Conservation (phyloP, 2,113 vertebrate genomes). For the Procavia capensis region DNA sequence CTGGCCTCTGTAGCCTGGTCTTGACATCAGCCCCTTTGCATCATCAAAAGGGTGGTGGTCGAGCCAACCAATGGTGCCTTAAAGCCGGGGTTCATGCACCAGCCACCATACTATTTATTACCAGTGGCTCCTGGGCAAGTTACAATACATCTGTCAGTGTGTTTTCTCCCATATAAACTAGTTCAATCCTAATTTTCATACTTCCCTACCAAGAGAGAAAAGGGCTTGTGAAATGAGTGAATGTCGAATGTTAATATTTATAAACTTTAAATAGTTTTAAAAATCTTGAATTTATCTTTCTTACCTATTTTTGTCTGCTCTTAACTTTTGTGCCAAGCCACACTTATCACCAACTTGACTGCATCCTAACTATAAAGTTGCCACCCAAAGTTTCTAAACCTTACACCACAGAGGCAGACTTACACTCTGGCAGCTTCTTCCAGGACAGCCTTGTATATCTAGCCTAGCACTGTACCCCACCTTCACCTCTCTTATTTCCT, state of each 20-base stretch:
- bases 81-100: not conserved
- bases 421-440: not conserved
- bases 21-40: not conserved
- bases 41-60: not conserved
- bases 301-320: not conserved
- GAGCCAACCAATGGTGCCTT: not conserved
- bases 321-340: not conserved
- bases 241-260: not conserved
- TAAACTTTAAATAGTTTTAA: not conserved
- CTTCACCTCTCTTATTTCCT: not conserved
- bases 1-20: not conserved
- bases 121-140: not conserved
- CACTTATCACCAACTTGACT: not conserved
- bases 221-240: not conserved
- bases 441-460: not conserved
- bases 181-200: not conserved
- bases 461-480: fast-evolving
- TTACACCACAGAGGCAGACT: not conserved
- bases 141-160: not conserved
- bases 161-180: not conserved
- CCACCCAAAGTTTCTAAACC: not conserved
- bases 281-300: not conserved
- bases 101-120: not conserved
- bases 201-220: not conserved
- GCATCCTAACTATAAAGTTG: not conserved